Evolutionary conservation across 2,797 vertebrate species (phyloP), one percentile per base, ranked within the genome.

Genomic region (Momotus momota): DNA sequence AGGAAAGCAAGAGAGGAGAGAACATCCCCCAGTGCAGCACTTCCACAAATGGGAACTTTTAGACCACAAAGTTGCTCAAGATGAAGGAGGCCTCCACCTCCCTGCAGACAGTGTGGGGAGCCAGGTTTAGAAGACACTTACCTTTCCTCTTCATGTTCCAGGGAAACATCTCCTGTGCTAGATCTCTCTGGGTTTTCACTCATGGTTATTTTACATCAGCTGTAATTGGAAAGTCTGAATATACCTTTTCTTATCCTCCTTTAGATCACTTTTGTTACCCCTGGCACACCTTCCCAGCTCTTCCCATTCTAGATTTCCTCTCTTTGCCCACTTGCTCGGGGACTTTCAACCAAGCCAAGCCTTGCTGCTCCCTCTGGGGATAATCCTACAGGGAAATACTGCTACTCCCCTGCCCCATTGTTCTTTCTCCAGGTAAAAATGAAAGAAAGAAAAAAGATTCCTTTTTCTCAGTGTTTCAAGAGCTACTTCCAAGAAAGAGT

Each of bases 381-480:
- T 60, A 55, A 84, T 89, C 18, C 70, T 87, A 2, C 58, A 22
- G 41, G 64, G 31, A 87, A 52, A 54, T 49, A 29, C 31, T 54
- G 4, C 22, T 6, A 38, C 20, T 49, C 6, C 31, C 46, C 58
- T 33, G 16, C 4, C 3, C 23, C 2, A 1, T 27, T 61, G 27
- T 83, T 58, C n/a, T 70, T 15, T 71, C 29, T 41, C 22, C 61
- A 43, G 15, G 16, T 7, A 7, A 75, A 31, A 72, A 75, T 4
- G 11, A 49, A 31, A 33, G 17, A 6, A 31, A 14, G 25, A 49
- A 49, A 48, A 4, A 41, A 27, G 3, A 26, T 35, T 31, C 6
- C 17, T 49, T 54, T 6, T 4, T 3, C 11, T 2, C 6, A 2
- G 4, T n/a, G 14, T n/a, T 18, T 15, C 40, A 9, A 35, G 35